Evolutionary conservation across 2,113 vertebrate genomes (phyloP).

Genomic region (Corvus hawaiiensis): DNA sequence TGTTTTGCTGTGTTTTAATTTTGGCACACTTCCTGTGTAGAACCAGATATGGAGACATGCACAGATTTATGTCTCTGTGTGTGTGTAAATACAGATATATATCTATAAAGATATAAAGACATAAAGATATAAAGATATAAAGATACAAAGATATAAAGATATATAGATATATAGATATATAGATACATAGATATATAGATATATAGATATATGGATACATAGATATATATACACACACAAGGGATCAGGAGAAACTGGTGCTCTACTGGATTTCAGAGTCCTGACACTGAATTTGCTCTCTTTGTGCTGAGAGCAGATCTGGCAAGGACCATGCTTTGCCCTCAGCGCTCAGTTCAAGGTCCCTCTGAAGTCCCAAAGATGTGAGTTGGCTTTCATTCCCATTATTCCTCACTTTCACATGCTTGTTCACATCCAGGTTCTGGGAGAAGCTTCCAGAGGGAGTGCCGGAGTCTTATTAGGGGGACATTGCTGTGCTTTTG

Average conservation of each 20-base stretch:
- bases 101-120: no score
- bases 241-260: neutral
- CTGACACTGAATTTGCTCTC: neutral
- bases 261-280: neutral
- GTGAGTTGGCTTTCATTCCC: neutral
- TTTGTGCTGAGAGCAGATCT: neutral
- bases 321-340: neutral
- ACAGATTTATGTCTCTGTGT: neutral
- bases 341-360: neutral
- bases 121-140: neutral
- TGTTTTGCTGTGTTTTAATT: neutral
- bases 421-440: neutral
- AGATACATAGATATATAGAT: no score
- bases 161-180: neutral
- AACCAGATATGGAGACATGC: neutral
- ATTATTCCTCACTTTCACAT: conserved; percentile 4
- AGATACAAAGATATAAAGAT: neutral
- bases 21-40: neutral
- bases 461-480: neutral
- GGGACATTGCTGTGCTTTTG: neutral
- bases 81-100: neutral
- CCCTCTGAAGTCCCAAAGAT: neutral
- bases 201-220: no score
- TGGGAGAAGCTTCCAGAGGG: neutral
- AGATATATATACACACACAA: neutral